Percentiles rank a stretch among this genome's conserved stretches.
These are phyloP conservation scores for Kradibia gibbosae DNA, from an alignment of 1,140 invertebrate species.

Conservation along the genomic window DNA sequence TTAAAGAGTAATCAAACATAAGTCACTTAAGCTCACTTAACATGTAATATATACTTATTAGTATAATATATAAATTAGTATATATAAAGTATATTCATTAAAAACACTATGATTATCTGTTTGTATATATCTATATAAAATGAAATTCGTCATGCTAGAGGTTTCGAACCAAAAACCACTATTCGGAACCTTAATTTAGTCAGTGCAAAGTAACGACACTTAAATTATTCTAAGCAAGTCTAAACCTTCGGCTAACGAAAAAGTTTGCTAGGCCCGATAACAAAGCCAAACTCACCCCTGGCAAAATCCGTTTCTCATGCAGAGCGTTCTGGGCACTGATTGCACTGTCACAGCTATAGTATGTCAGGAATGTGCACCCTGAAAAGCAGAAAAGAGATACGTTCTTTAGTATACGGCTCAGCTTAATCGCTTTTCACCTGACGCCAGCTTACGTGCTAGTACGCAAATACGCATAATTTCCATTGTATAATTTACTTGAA, in stretches of 20 bases:
- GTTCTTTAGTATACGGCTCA: conserved; percentile 37
- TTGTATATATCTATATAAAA: no score
- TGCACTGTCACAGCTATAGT: conserved; percentile 94
- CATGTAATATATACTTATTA: no score
- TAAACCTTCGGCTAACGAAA: not conserved
- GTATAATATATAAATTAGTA: no score
- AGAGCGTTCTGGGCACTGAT: conserved; percentile 91
- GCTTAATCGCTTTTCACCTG: conserved; percentile 28
- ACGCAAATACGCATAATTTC: not conserved
- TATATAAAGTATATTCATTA: no score
- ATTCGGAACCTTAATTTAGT: not conserved
- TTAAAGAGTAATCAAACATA: no score
- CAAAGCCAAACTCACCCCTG: conserved; percentile 87
- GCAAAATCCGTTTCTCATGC: conserved; percentile 97
- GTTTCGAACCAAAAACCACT: not conserved
- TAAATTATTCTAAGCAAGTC: not conserved
- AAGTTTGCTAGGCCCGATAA: not conserved
- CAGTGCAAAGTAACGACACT: conserved; percentile 7
- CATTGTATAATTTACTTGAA: conserved; percentile 1
- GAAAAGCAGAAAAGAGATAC: conserved; percentile 71
- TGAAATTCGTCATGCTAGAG: no score
- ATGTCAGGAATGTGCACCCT: conserved; percentile 98
- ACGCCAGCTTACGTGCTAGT: not conserved
- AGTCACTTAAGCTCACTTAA: no score
- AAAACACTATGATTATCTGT: no score